Base-by-base conservation (phyloP, 1,140 invertebrate genomes). In the Pseudomyrmex flavicornis region DNA sequence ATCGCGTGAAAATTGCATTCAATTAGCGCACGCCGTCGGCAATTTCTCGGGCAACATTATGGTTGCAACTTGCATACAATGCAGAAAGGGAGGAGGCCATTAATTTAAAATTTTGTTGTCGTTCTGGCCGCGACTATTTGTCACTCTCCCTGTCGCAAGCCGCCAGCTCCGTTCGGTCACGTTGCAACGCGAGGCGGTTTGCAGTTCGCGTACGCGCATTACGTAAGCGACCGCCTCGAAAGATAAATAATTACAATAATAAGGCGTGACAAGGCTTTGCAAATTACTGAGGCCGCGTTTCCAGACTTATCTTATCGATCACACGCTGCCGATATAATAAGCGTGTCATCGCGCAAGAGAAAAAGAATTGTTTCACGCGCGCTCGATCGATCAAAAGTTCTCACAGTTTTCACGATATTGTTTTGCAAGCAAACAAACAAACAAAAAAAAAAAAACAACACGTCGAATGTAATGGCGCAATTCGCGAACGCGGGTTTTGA, bases 51-150 rank as follows among this genome's bases (percentile, higher is more conserved):
- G n/a, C 10, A 54, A 61, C n/a, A 63, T 17, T 75, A 66, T 68
- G 35, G 26, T 66, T 76, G 15, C 26, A 65, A 13, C 48, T 13
- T 20, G 13, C 12, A n/a, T 5, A 58, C 70, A 61, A 83, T 83
- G 82, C 66, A 50, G 50, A 59, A 46, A 50, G 50, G 3, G 58
- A 35, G 35, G 44, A 10, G 54, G 56, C 44, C 56, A 74, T 85
- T 83, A 83, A 69, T 83, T 76, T 75, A 48, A 70, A 83, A 85
- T 85, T 79, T 86, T 12, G 52, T 66, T 22, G 48, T 54, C 52
- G 54, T 52, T 17, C 35, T 54, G 59, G 56, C 48, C 50, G 69
- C 61, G 26, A 85, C 62, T 56, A 73, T 86, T 85, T 73, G 74
- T 73, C 84, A 85, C 58, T 66, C 35, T 5, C 22, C 65, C 15